Evolutionary conservation across 2,797 vertebrate genomes (phyloP).

Genomic region (Lepus oiostolus): DNA sequence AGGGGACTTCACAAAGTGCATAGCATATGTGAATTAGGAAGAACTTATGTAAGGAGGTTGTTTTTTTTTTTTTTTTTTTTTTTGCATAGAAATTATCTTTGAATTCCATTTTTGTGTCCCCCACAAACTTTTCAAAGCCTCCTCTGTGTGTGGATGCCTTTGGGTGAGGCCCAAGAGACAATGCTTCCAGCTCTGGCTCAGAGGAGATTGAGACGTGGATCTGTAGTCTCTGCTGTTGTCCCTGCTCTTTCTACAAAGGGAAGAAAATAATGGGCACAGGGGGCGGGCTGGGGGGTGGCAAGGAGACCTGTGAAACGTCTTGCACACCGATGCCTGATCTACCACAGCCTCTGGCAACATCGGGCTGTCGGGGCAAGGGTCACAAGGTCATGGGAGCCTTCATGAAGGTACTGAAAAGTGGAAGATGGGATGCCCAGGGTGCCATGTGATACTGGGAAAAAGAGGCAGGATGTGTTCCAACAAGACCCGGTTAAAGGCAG

Average conservation of each 20-base stretch:
- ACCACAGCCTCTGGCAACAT: accelerated
- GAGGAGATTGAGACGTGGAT: background rate
- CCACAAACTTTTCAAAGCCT: no score
- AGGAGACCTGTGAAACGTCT: background rate
- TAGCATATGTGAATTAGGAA: no score
- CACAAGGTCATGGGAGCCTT: background rate
- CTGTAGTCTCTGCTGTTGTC: background rate
- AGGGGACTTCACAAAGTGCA: background rate
- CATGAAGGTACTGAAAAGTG: background rate
- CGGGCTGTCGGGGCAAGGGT: background rate
- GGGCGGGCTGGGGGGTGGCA: background rate
- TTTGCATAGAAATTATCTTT: no score
- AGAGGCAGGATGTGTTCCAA: background rate
- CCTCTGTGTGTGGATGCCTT: accelerated
- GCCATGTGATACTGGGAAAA: no score
- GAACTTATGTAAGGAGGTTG: no score
- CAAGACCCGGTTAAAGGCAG: background rate
- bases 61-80: no score
- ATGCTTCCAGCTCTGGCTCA: background rate
- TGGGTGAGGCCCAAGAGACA: background rate
- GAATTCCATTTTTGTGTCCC: no score
- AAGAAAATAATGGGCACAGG: background rate
- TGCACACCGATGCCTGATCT: accelerated
- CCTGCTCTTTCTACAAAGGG: background rate
- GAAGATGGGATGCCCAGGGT: accelerated